Base-by-base conservation (phyloP, 1,140 invertebrate genomes). In the Diprion similis region DNA sequence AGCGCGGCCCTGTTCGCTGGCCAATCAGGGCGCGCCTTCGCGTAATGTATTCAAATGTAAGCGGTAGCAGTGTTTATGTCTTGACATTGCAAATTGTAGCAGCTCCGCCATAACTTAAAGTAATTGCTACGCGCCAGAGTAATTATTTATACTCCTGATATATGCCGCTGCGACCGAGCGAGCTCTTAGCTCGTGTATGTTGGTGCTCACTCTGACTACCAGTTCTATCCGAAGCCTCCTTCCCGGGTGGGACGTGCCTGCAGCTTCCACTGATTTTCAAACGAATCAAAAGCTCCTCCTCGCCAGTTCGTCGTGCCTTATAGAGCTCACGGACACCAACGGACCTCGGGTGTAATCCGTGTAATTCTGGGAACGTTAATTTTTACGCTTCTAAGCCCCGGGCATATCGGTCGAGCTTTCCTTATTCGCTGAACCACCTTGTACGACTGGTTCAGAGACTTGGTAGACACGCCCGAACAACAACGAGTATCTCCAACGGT, bases 41-140 rank as follows among this genome's bases (percentile, higher is more conserved):
- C 74, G 78, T 87, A 88, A 88, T 88, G 80, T 87, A 88, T 88
- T 88, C 86, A 88, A 88, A 88, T 88, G 84, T 88, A 88, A 88
- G 86, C 87, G 82, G 87, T 87, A 87, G 85, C 85, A 86, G 87
- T 88, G 87, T 87, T 88, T 88, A 88, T 88, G 87, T 87, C 87
- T 88, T 88, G 87, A 87, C 87, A 88, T 88, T 87, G 87, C 87
- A 88, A 88, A 88, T 88, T 88, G 87, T 87, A 81, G 78, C 84
- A 84, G 86, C 85, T 85, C 80, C 82, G 82, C 87, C 80, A 86
- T 88, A 88, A 88, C 87, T 88, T 88, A 87, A 87, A 87, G 85
- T 88, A 87, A 88, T 88, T 86, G 87, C 86, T 83, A 81, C 83
- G 83, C 84, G 81, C 84, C 80, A 81, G 78, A 84, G 84, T 88